These are phyloP conservation scores for Drosophila insularis DNA, from an alignment of 1,140 invertebrate genomes.

Conservation along the genomic window DNA sequence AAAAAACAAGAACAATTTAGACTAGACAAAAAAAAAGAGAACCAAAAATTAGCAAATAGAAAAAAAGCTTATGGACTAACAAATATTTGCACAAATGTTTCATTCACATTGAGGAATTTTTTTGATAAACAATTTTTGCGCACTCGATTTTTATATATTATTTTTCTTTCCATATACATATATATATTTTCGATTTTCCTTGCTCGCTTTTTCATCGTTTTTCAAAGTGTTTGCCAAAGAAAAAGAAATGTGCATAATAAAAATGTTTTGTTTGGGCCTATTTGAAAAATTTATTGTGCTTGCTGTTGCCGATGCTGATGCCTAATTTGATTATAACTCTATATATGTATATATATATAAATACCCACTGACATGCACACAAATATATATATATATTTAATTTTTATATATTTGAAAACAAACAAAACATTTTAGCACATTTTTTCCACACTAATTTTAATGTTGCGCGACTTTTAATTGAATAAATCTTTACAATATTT, in stretches of 20 bases:
- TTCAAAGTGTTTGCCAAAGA: conserved; percentile 70
- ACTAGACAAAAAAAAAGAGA: conserved; percentile 33
- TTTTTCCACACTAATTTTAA: conserved; percentile 10
- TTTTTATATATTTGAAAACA: conserved; percentile 29
- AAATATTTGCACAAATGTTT: conserved; percentile 78
- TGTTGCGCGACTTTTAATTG: neutral
- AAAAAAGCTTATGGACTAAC: conserved; percentile 48
- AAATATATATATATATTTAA: conserved; percentile 22
- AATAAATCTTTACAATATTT: neutral
- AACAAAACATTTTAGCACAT: conserved; percentile 52
- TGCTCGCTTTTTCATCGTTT: conserved; percentile 13
- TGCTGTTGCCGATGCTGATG: conserved; percentile 57
- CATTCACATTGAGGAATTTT: conserved; percentile 40
- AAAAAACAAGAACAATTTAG: conserved; percentile 34
- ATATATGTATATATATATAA: conserved; percentile 11
- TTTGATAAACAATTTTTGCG: conserved; percentile 32
- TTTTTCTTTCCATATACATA: conserved; percentile 20
- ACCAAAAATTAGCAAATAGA: neutral
- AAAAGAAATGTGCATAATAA: conserved; percentile 61
- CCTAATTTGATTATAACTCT: conserved; percentile 19
- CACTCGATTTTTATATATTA: conserved; percentile 13
- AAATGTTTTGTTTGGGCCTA: conserved; percentile 75
- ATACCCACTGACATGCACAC: neutral
- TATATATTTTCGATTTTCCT: conserved; percentile 44
- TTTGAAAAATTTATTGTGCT: conserved; percentile 71